Evolutionary conservation across 2,888 invertebrate genomes (phyloP).

Genomic region (Ptilodon capucinus): DNA sequence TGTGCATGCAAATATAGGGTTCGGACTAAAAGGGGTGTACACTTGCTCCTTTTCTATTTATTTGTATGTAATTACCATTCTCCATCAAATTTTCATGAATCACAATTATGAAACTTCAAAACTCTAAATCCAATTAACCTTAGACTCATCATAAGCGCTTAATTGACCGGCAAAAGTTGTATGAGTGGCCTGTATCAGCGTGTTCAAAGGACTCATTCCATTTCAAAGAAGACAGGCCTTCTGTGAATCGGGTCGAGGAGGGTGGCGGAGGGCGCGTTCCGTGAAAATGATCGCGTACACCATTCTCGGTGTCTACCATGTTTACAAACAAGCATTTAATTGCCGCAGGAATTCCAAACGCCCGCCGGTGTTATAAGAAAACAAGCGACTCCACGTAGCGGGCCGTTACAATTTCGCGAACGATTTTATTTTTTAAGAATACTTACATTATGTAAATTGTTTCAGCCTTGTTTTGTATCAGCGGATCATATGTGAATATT

Average conservation of each 20-base stretch:
- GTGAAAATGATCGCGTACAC: constrained; percentile 59
- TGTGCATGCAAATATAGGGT: too few relatives aligned
- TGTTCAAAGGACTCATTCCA: constrained; percentile 46
- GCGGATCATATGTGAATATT: neutral
- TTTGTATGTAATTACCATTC: too few relatives aligned
- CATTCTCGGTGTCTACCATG: constrained; percentile 55
- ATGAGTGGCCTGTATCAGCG: constrained; percentile 22
- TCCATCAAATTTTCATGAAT: too few relatives aligned
- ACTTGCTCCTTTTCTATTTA: too few relatives aligned
- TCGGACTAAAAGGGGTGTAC: too few relatives aligned
- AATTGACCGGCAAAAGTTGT: constrained; percentile 40
- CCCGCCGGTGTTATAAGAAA: constrained; percentile 59
- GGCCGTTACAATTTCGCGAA: constrained; percentile 32
- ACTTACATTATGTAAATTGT: neutral
- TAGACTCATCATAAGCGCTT: constrained; percentile 22
- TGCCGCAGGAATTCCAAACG: constrained; percentile 74
- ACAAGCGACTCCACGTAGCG: constrained; percentile 48
- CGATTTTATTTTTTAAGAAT: neutral
- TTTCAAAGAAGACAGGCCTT: constrained; percentile 45
- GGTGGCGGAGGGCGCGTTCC: constrained; percentile 55
- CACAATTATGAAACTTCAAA: neutral
- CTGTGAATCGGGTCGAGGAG: constrained; percentile 20
- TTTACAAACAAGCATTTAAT: constrained; percentile 76
- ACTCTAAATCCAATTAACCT: constrained; percentile 24
- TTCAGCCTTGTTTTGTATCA: neutral